Conservation (phyloP, 2,797 vertebrate genomes). For the Manis pentadactyla region DNA sequence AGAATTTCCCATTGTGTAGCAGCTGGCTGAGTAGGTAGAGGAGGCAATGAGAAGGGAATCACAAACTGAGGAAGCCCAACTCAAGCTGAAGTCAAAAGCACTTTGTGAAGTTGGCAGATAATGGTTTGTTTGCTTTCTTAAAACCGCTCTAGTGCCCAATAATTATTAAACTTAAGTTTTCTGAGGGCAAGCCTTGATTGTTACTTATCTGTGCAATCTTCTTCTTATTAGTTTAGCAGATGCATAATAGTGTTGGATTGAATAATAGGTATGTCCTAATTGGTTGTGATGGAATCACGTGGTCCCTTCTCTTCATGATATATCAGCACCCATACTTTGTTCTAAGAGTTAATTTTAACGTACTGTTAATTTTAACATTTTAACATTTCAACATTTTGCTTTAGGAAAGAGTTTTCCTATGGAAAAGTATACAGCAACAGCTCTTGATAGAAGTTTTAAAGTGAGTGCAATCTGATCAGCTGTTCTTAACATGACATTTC, state of each 20-base stretch:
- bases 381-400: background rate
- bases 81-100: slow-evolving; percentile 39
- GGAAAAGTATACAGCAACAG: background rate
- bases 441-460: slow-evolving; percentile 8
- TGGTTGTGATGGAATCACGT: background rate
- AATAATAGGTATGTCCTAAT: slow-evolving; percentile 36
- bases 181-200: background rate
- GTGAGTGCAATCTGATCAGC: slow-evolving; percentile 4
- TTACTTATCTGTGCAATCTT: background rate
- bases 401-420: slow-evolving; percentile 8
- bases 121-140: slow-evolving; percentile 33
- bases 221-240: slow-evolving; percentile 19
- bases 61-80: slow-evolving; percentile 35
- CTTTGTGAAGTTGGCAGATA: slow-evolving; percentile 14
- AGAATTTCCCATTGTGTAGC: background rate
- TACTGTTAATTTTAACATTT: background rate
- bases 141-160: slow-evolving; percentile 6
- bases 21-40: slow-evolving; percentile 40
- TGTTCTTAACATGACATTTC: background rate
- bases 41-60: slow-evolving; percentile 37
- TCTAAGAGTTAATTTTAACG: background rate
- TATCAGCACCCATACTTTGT: background rate
- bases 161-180: slow-evolving; percentile 25
- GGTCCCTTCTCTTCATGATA: background rate
- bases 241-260: background rate